Base-by-base conservation (phyloP, 64 coral and sea anemone species). In the Anthopleura sola region DNA sequence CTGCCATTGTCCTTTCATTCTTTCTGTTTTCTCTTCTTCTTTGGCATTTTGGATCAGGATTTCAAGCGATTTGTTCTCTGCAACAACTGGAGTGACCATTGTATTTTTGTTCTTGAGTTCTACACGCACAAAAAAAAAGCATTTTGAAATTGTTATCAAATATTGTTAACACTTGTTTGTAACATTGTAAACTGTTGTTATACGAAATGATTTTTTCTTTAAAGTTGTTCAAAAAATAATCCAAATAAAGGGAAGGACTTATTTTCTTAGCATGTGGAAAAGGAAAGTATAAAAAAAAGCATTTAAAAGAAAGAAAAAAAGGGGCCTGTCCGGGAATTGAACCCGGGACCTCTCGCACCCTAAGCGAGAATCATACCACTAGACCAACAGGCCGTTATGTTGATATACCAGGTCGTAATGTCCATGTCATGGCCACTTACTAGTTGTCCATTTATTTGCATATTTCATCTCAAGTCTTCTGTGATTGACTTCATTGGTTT, bases 1-100 rank as follows among this genome's bases (percentile, higher is more conserved):
- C 24, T 86, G 64, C 96, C 96, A 98, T n/a, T 89, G 84, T 62
- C 87, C 90, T 68, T 90, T 81, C 31, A 92, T 23, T 32, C 88
- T 80, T 3, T 94, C 87, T 18, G 62, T 92, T 83, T 91, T 94
- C 34, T 90, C 84, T 39, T 94, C 75, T 51, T 91, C 89, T 76
- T 82, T 98, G 14, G 90, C 81, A 24, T 84, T 89, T n/a, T 89
- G 79, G 7, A 90, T 78, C 26, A 98, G 80, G 31, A 94, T 90
- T 48, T 92, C 87, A 36, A 98, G 79, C 23, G 86, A 83, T 48
- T 86, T 85, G 40, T 75, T 85, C 57, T 84, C 86, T 15, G 87
- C 50, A 13, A 6, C 76, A 26, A 13, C 39, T 79, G 76, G 31
- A 23, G 47, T 17, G 31, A 16, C 29, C 24, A 71, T 14, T 14